Evolutionary conservation across 2,113 vertebrate genomes (phyloP), one percentile per base, ranked within the genome.

Genomic region (Chloroceryle aenea): DNA sequence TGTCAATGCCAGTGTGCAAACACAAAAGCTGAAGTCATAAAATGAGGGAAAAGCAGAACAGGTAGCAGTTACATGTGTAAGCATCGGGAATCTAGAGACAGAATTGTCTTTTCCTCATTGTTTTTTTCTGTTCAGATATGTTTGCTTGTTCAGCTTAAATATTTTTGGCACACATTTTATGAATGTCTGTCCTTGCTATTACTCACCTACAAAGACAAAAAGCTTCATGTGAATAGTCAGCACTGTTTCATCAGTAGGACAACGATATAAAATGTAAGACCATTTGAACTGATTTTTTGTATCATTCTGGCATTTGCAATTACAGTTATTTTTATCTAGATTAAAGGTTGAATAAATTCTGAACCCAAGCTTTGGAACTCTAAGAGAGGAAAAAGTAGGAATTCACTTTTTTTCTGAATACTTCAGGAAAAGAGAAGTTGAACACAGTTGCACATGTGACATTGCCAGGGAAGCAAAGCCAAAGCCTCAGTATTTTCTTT

Each of bases 271-370:
- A 87, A 59, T 4, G 4, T 58, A 59, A 87, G 94, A 23, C 25
- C 14, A 43, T 78, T 93, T 89, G 38, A 58, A 72, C 38, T 32
- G 34, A 45, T 45, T 74, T 92, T 71, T 48, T 71, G 30, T 68
- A 29, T 82, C 48, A 38, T 64, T 56, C 30, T 89, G 61, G 42
- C 36, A 68, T 90, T 87, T 91, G 53, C n/a, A 68, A 62, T 68
- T 87, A 22, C 6, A 63, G 15, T 62, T 90, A 34, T 66, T 94
- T 91, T 83, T 15, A 48, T 87, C n/a, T 69, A 76, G 53, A 91
- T 89, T 89, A 82, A 87, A 92, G 66, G 40, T 56, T 76, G 12
- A 94, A 76, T 80, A 73, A 85, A 90, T 90, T 76, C 53, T 38
- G 53, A 90, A 86, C 11, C 14, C 36, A 80, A 58, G 30, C 56